These are phyloP conservation scores for Apodemia mormo DNA, from an alignment of 2,888 invertebrate genomes.

Conservation along the genomic window DNA sequence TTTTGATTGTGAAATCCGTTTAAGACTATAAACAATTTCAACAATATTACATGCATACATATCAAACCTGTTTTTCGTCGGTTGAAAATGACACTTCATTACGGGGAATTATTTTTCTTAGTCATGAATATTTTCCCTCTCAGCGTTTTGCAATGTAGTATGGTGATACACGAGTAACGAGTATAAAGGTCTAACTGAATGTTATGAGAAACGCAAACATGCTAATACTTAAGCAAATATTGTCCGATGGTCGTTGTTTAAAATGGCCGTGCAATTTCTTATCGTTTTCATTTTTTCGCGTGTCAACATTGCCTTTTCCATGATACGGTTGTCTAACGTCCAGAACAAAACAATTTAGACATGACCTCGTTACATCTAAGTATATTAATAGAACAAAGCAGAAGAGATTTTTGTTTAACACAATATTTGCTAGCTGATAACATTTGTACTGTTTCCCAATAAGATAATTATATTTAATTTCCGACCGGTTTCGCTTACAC, in stretches of 20 bases:
- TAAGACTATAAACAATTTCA: too few relatives aligned
- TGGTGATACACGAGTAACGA: not conserved
- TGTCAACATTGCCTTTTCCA: conserved; percentile 1
- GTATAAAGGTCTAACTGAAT: conserved; percentile 39
- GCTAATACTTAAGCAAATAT: conserved; percentile 65
- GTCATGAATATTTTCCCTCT: not conserved
- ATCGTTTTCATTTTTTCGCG: conserved; percentile 23
- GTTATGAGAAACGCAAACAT: conserved; percentile 71
- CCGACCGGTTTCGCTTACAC: too few relatives aligned
- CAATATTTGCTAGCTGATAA: too few relatives aligned
- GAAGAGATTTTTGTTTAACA: too few relatives aligned
- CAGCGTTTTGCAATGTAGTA: not conserved
- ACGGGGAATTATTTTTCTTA: too few relatives aligned
- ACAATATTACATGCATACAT: too few relatives aligned
- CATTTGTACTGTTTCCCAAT: too few relatives aligned
- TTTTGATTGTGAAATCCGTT: too few relatives aligned
- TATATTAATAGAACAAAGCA: too few relatives aligned
- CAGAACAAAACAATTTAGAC: not conserved
- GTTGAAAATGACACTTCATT: too few relatives aligned
- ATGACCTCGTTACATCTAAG: not conserved
- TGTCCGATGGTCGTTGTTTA: conserved; percentile 62
- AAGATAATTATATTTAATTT: too few relatives aligned
- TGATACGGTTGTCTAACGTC: not conserved
- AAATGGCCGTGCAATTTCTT: conserved; percentile 43
- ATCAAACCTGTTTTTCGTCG: too few relatives aligned